Percentiles rank a stretch among this genome's conserved stretches.
These are phyloP conservation scores for Acanthaster planci DNA, from an alignment of 35 echinoderm and acorn worm species.

Conservation along the genomic window DNA sequence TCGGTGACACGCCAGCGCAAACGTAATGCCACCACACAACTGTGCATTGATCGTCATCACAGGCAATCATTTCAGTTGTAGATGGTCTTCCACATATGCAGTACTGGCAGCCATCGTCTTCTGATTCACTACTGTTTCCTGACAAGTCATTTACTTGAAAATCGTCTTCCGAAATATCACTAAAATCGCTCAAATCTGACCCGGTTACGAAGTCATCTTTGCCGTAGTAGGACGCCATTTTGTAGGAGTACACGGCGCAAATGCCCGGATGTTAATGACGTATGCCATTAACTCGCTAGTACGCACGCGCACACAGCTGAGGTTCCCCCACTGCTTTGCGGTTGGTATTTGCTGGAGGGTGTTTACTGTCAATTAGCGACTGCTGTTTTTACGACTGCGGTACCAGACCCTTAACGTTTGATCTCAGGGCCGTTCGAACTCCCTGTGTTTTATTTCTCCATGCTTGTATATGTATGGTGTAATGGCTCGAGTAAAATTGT, in stretches of 20 bases:
- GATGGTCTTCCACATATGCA: not conserved
- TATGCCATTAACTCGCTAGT: not conserved
- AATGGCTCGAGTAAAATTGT: no score
- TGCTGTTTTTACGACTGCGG: slow-evolving; percentile 3
- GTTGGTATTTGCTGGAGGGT: not conserved
- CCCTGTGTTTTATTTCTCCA: not conserved
- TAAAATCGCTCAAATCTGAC: not conserved
- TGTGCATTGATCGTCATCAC: not conserved
- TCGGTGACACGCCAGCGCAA: not conserved
- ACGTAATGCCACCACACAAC: not conserved
- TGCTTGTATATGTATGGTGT: no score
- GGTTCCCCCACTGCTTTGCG: not conserved
- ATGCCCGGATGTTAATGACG: not conserved
- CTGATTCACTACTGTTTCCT: not conserved
- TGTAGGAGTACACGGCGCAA: not conserved
- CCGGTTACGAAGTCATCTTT: not conserved
- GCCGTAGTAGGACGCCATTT: not conserved
- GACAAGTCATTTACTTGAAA: not conserved
- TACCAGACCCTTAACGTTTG: not conserved
- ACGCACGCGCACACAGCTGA: not conserved
- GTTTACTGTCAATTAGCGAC: not conserved
- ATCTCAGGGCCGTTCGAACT: not conserved
- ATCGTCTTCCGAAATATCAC: not conserved
- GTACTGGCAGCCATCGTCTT: not conserved
- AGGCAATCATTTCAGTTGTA: not conserved